These are phyloP conservation scores for Phoeniculus purpureus DNA, from an alignment of 2,797 vertebrate genomes.

Conservation along the genomic window DNA sequence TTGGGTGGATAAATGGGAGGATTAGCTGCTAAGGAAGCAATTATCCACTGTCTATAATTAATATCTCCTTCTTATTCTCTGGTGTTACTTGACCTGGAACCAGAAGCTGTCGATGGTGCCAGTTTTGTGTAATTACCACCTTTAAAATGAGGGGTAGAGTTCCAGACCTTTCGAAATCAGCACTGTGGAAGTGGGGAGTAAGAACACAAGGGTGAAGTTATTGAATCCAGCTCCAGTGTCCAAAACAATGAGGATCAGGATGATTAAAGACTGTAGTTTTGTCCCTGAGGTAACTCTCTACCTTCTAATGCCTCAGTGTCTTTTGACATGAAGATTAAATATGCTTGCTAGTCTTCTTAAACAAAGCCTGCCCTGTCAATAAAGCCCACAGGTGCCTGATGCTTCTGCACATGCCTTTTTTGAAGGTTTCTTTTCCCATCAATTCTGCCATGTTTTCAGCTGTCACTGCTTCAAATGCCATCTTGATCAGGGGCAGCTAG, in stretches of 20 bases:
- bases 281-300: slow-evolving; percentile 44
- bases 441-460: slow-evolving; percentile 22
- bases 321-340: slow-evolving; percentile 58
- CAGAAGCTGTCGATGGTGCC: slow-evolving; percentile 42
- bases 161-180: background rate
- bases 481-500: slow-evolving; percentile 12
- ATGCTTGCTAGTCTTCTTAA: slow-evolving; percentile 25
- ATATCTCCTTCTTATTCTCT: slow-evolving; percentile 68
- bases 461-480: slow-evolving; percentile 24
- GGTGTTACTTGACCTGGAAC: slow-evolving; percentile 64
- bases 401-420: slow-evolving; percentile 28
- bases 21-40: slow-evolving; percentile 74
- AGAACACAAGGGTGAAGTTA: background rate
- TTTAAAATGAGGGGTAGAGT: background rate
- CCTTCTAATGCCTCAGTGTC: slow-evolving; percentile 43
- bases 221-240: slow-evolving; percentile 26
- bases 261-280: slow-evolving; percentile 45
- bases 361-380: slow-evolving; percentile 40
- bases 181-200: background rate
- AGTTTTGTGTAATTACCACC: slow-evolving; percentile 51
- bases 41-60: slow-evolving; percentile 71
- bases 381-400: slow-evolving; percentile 55
- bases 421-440: slow-evolving; percentile 34
- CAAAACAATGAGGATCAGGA: background rate
- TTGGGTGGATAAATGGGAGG: slow-evolving; percentile 64